Conservation (phyloP, 2,888 invertebrate species). For the Tetranychus piercei region DNA sequence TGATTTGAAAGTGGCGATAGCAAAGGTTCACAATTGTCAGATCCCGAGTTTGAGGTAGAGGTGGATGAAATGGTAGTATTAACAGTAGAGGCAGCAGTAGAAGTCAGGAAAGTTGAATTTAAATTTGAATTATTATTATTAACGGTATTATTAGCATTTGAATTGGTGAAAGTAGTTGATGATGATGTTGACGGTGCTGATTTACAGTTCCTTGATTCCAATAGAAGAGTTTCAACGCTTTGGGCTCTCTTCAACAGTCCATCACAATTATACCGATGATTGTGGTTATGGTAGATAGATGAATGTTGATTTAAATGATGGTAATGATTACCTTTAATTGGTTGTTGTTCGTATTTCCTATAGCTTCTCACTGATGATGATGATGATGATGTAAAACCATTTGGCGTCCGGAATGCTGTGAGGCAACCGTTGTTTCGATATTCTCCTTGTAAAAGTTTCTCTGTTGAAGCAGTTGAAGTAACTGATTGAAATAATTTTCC, state of each 20-base stretch:
- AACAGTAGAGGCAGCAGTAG: too few species aligned
- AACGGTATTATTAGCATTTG: background rate
- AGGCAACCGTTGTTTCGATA: background rate
- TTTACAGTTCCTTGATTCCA: slow-evolving; percentile 1
- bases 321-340: background rate
- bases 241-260: slow-evolving; percentile 7
- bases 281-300: background rate
- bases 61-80: background rate
- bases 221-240: slow-evolving; percentile 8
- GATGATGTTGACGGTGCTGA: background rate
- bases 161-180: background rate
- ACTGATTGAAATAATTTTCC: background rate
- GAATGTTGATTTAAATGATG: slow-evolving; percentile 1
- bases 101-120: background rate
- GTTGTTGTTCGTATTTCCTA: background rate
- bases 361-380: background rate
- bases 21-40: background rate
- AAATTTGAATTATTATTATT: background rate
- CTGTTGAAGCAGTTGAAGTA: background rate
- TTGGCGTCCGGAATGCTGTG: background rate
- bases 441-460: background rate
- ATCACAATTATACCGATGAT: background rate
- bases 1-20: background rate
- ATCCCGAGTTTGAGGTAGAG: background rate
- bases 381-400: background rate